A percentile compares a stretch with the other conserved stretches of the same genome.
These are phyloP conservation scores for Malurus alboscapulatus DNA, from an alignment of 2,113 vertebrate genomes.

Conservation along the genomic window DNA sequence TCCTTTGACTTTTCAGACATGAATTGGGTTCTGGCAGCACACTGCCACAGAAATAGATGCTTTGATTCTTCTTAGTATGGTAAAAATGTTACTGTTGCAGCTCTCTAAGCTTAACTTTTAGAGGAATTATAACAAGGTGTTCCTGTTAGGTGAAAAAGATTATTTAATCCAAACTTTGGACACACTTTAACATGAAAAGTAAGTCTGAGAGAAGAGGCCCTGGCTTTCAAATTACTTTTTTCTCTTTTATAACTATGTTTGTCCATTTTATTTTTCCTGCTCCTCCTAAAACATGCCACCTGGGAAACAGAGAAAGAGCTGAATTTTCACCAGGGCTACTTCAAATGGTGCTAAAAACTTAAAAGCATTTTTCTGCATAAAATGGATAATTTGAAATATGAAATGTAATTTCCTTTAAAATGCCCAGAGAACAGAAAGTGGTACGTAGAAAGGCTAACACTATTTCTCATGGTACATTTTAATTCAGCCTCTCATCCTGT, in stretches of 20 bases:
- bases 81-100: not conserved
- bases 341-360: not conserved
- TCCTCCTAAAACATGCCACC: not conserved
- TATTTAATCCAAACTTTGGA: not conserved
- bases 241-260: not conserved
- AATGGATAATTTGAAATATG: not conserved
- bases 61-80: not conserved
- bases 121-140: not conserved
- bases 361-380: not conserved
- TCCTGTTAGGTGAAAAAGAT: not conserved
- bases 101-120: not conserved
- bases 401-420: not conserved
- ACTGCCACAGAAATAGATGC: not conserved
- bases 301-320: not conserved
- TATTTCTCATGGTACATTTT: not conserved
- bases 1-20: not conserved
- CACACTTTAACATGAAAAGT: not conserved
- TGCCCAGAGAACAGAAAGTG: not conserved
- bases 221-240: not conserved
- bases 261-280: not conserved
- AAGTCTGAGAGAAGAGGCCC: accelerated
- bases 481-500: not conserved
- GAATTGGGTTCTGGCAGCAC: not conserved
- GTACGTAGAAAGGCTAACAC: not conserved
- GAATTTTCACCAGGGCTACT: not conserved